These are phyloP conservation scores for Aphaenogaster floridana DNA, from an alignment of 1,140 invertebrate genomes.

Conservation along the genomic window DNA sequence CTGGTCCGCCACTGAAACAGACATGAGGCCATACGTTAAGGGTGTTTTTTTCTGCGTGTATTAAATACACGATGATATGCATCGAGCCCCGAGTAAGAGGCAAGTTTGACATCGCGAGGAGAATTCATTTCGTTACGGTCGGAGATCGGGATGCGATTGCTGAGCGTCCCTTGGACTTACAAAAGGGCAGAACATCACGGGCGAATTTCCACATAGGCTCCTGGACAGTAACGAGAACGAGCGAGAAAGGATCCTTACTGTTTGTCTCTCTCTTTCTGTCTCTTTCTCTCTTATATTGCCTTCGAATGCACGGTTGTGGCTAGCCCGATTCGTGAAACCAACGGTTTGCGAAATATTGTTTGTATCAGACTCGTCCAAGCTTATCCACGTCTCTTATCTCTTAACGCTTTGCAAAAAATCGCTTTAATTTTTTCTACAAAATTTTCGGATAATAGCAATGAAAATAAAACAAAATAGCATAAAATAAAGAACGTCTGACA, in stretches of 20 bases:
- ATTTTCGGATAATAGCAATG: not conserved
- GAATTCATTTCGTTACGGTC: slow-evolving; percentile 14
- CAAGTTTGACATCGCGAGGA: slow-evolving; percentile 18
- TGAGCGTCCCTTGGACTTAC: slow-evolving; percentile 19
- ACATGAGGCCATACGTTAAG: slow-evolving; percentile 89
- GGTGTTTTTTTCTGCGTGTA: slow-evolving; percentile 74
- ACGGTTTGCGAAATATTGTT: slow-evolving; percentile 26
- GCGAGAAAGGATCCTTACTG: slow-evolving; percentile 23
- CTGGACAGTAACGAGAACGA: slow-evolving; percentile 69
- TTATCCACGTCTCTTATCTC: not conserved
- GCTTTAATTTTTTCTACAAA: not conserved
- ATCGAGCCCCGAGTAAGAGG: not conserved
- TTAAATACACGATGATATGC: not conserved
- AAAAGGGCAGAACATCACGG: slow-evolving; percentile 79
- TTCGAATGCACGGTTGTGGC: not conserved
- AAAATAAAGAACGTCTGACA: not conserved
- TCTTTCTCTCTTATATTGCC: not conserved
- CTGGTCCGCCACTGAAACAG: slow-evolving; percentile 94
- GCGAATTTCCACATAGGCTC: slow-evolving; percentile 87
- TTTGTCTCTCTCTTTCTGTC: slow-evolving; percentile 41
- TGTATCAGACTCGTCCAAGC: not conserved
- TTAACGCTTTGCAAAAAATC: not conserved
- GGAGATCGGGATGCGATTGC: not conserved
- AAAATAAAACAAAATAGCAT: not conserved
- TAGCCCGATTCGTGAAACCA: not conserved